These are phyloP conservation scores for Albula goreensis DNA, from an alignment of 2,113 vertebrate genomes.

Conservation along the genomic window DNA sequence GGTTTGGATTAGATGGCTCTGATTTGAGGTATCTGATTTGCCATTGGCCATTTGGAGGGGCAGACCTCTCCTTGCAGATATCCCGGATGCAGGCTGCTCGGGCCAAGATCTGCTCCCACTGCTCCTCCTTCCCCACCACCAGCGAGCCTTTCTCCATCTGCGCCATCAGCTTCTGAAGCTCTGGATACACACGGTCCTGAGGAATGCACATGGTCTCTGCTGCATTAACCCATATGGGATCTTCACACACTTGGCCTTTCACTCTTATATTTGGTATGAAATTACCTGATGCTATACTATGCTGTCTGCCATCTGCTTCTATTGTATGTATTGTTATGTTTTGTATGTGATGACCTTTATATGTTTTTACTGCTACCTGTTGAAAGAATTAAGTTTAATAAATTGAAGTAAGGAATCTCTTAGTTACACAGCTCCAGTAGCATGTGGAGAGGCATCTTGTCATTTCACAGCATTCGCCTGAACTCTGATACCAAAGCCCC, in stretches of 20 bases:
- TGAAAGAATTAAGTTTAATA: no score
- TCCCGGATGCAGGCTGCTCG: conserved; percentile 87
- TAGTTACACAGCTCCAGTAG: background rate
- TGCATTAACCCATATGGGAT: no score
- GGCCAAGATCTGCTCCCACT: conserved; percentile 89
- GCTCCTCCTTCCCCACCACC: conserved; percentile 75
- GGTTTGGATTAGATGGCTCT: background rate
- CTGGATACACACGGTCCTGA: conserved; percentile 92
- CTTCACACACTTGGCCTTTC: no score
- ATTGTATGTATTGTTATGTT: no score
- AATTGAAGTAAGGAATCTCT: background rate
- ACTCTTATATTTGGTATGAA: no score
- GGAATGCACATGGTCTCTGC: background rate
- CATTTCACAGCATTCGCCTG: background rate
- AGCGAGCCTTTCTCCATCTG: conserved; percentile 67
- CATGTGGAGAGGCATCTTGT: no score
- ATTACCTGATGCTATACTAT: no score
- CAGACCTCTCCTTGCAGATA: conserved; percentile 86
- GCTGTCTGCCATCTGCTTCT: no score
- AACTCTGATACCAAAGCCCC: background rate
- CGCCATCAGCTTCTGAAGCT: conserved; percentile 83
- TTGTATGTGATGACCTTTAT: no score
- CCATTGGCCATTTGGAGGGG: background rate
- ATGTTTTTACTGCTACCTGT: no score
- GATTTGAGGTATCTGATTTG: background rate